Conservation (phyloP, 2,888 invertebrate species). For the Danaus chrysippus region DNA sequence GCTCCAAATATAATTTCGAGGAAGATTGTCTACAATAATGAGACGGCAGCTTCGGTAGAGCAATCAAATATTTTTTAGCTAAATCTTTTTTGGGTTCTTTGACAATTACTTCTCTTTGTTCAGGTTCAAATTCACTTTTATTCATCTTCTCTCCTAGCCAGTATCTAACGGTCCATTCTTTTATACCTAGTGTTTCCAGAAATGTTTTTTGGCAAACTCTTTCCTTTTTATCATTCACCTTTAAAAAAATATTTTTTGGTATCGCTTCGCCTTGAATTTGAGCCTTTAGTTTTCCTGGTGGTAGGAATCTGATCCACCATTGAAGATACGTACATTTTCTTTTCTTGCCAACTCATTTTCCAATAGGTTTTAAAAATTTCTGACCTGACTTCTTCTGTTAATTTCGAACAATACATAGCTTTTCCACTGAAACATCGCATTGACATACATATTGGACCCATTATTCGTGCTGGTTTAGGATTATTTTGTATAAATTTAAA, state of each 20-base stretch:
- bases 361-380: slow-evolving; percentile 27
- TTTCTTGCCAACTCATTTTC: slow-evolving; percentile 24
- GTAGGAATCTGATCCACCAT: too few species aligned
- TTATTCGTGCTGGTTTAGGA: slow-evolving; percentile 24
- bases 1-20: too few species aligned
- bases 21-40: too few species aligned
- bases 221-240: slow-evolving; percentile 31
- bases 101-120: too few species aligned
- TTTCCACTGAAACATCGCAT: too few species aligned
- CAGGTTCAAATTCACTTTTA: slow-evolving; percentile 11
- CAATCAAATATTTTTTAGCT: too few species aligned
- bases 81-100: too few species aligned
- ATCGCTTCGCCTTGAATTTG: slow-evolving; percentile 28
- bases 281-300: slow-evolving; percentile 22
- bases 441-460: too few species aligned
- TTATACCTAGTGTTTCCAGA: slow-evolving; percentile 31
- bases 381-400: too few species aligned
- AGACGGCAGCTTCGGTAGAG: too few species aligned
- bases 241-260: slow-evolving; percentile 33
- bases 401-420: too few species aligned
- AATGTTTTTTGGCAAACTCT: slow-evolving; percentile 35
- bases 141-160: slow-evolving; percentile 25
- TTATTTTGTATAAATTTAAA: slow-evolving; percentile 19
- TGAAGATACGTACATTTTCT: too few species aligned
- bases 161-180: slow-evolving; percentile 36